Evolutionary conservation across 2,888 invertebrate genomes (phyloP), one percentile per base, ranked within the genome.

Genomic region (Rambutsinella grinnellia): DNA sequence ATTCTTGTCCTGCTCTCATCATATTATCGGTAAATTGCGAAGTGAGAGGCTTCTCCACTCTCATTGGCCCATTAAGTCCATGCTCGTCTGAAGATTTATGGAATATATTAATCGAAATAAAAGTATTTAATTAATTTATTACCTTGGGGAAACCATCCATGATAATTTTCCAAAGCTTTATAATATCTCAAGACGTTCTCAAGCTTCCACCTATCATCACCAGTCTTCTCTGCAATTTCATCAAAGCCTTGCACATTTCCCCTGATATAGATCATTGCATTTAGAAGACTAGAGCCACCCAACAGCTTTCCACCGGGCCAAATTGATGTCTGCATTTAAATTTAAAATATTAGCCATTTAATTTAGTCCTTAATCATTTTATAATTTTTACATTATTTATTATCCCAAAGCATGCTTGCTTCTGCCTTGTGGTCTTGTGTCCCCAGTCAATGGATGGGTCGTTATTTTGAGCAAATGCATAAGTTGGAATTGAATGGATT

Each of bases 221-320:
- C 76, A 0, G 78, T 70, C 28, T 70, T 72, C n/a, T 69, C 58
- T 0, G 79, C 81, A 2, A 81, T 70, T 28, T 70, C 72, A 70
- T 81, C 79, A 46, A 81, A 81, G 1, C 81, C 81, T 62, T 80
- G 78, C 13, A 79, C 76, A 65, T 79, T 81, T 24, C 79, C 81
- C 10, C 80, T 36, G 10, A 80, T 68, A 19, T 80, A 78, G 67
- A 80, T 80, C 78, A 80, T 78, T 13, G 36, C 36, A 36, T 36
- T 36, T 13, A 36, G 13, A 5, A 36, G 13, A 13, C 36, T 36
- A 8, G 36, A 36, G 6, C 36, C 36, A 8, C 36, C 36, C 13
- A 36, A 36, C 13, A 66, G 54, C 44, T 67, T 67, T 2, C 66
- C 72, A 44, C 65, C 72, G 19, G 72, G 72, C 72, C 72, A 72